Evolutionary conservation across 53 echinoderm and acorn worm species (phyloP).

Genomic region (Hippasteria phrygiana): DNA sequence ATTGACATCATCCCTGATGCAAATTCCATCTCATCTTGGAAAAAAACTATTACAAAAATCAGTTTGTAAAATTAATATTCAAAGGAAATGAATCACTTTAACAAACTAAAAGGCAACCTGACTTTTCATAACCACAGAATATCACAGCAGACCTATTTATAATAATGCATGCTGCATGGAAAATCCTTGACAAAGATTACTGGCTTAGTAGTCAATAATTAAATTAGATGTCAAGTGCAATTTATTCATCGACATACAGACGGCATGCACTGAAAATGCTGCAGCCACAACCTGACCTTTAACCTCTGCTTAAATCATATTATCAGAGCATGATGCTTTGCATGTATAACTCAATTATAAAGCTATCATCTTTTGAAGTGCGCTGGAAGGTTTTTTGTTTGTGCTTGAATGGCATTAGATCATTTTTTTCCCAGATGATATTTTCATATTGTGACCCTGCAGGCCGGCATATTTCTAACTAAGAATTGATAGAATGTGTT

Average conservation of each 20-base stretch:
- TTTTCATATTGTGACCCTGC: no score
- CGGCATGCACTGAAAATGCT: background rate
- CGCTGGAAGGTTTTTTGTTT: no score
- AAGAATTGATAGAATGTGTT: no score
- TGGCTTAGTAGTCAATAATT: constrained; percentile 24
- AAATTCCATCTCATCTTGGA: no score
- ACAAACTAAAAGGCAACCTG: no score
- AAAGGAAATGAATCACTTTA: background rate
- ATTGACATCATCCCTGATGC: no score
- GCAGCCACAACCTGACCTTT: background rate
- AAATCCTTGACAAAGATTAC: constrained; percentile 31
- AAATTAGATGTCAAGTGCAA: constrained; percentile 11
- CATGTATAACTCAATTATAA: background rate
- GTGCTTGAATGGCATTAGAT: no score
- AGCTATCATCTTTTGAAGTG: background rate
- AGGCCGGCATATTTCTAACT: no score
- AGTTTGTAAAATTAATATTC: no score
- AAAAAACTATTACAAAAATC: no score
- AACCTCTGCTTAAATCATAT: background rate
- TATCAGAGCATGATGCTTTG: background rate
- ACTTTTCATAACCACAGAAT: background rate
- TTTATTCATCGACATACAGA: background rate
- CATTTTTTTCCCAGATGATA: no score
- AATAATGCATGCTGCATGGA: constrained; percentile 17
- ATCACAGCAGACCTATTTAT: background rate